Evolutionary conservation across 2,888 invertebrate species (phyloP), one percentile per base, ranked within the genome.

Genomic region (Polietes domitor): DNA sequence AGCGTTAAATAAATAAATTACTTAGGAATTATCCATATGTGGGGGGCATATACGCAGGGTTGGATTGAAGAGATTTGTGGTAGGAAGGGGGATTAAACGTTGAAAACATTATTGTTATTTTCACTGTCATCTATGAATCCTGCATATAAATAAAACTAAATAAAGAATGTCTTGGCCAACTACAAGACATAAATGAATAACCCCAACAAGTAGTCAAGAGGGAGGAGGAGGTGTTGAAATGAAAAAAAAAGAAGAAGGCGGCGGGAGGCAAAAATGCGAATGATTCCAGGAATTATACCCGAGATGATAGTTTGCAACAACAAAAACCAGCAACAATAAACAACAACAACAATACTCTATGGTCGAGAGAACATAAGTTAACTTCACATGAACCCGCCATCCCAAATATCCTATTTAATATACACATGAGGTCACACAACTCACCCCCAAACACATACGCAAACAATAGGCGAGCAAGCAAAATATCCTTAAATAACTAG

Each of bases 271-370:
- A 32, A 47, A 58, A 74, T 79, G 55, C 37, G 15, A 70, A 53
- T 50, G 80, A 80, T 74, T 80, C 74, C 68, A 32, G 32, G 43
- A 75, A 80, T 75, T 61, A 58, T 47, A 61, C 74, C 70, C 80
- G 55, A 75, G 80, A 70, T 70, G 61, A 63, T 63, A 32, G 19
- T 74, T 70, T 28, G 7, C 47, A 41, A 50, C 15, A 61, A n/a
- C 32, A 43, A 37, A 7, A 61, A 12, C 53, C 1, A 10, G 55
- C 58, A 24, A 58, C 24, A 58, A 26, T 58, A 58, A 58, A 58
- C n/a, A 58, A 26, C 12, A 26, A 58, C 58, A 5, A 19, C 21
- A n/a, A n/a, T 50, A 10, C 17, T 24, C 58, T 15, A 24, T 15
- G 58, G 58, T 58, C 58, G 26, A 58, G 15, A 26, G 58, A 19